Evolutionary conservation across 2,888 invertebrate species (phyloP).

Genomic region (Limnephilus lunatus): DNA sequence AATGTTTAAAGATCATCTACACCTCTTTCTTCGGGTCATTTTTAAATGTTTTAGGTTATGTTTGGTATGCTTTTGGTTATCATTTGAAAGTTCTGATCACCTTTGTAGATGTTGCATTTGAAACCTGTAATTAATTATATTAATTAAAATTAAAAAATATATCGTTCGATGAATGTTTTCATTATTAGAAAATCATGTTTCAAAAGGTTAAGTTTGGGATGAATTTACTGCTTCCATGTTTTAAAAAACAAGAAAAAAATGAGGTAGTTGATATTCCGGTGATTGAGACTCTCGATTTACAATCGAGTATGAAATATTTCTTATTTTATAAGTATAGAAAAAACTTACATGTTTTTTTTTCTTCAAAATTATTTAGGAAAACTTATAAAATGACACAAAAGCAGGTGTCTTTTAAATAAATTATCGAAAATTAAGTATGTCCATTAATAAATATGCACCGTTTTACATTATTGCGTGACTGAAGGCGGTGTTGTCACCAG

Average conservation of each 20-base stretch:
- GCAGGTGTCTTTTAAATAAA: neutral
- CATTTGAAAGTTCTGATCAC: constrained; percentile 58
- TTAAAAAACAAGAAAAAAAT: neutral
- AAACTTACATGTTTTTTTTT: no score
- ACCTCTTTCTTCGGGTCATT: constrained; percentile 65
- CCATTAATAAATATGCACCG: neutral
- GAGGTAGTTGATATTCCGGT: neutral
- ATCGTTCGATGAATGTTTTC: neutral
- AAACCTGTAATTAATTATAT: constrained; percentile 37
- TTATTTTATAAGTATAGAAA: neutral
- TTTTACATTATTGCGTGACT: constrained; percentile 50
- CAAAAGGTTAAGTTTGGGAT: neutral
- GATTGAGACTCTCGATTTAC: neutral
- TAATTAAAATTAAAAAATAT: neutral
- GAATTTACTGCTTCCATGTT: neutral
- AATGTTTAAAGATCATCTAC: constrained; percentile 64
- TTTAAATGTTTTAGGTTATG: constrained; percentile 52
- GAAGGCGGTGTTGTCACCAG: constrained; percentile 46
- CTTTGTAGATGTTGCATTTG: constrained; percentile 13
- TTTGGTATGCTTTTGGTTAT: constrained; percentile 46
- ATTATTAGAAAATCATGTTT: neutral
- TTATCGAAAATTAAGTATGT: neutral
- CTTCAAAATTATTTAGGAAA: neutral
- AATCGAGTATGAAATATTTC: neutral
- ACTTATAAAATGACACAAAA: neutral